Evolutionary conservation across 2,797 vertebrate genomes (phyloP).

Genomic region (Scyliorhinus canicula): DNA sequence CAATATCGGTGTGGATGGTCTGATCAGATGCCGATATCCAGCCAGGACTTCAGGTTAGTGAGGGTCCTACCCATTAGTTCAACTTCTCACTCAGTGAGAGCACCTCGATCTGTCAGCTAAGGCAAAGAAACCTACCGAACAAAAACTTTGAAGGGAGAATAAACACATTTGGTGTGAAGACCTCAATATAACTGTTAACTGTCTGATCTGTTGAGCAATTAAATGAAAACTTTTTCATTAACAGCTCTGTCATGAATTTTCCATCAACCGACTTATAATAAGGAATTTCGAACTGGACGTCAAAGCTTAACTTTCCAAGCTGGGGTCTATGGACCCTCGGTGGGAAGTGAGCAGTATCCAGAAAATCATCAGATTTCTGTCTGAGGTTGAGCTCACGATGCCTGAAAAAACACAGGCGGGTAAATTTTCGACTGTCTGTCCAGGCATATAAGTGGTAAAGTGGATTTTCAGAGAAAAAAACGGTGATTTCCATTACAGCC

Average conservation of each 20-base stretch:
- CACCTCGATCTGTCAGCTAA: constrained; percentile 72
- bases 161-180: neutral
- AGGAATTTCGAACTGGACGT: no score
- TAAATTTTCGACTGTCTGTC: no score
- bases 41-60: neutral
- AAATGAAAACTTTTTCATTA: neutral
- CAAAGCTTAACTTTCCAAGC: no score
- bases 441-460: no score
- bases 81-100: neutral
- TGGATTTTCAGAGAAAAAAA: no score
- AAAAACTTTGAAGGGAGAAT: neutral
- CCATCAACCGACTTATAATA: neutral
- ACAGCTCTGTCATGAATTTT: neutral
- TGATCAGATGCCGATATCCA: neutral
- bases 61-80: no score
- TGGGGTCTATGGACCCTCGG: no score
- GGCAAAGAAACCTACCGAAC: neutral
- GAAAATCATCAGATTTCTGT: no score
- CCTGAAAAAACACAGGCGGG: no score
- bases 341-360: no score
- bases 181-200: neutral
- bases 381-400: no score
- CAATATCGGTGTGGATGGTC: neutral
- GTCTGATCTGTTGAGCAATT: neutral
- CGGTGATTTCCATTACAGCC: no score